Base-by-base conservation (phyloP, 2,797 vertebrate species). In the Lagodon rhomboides region DNA sequence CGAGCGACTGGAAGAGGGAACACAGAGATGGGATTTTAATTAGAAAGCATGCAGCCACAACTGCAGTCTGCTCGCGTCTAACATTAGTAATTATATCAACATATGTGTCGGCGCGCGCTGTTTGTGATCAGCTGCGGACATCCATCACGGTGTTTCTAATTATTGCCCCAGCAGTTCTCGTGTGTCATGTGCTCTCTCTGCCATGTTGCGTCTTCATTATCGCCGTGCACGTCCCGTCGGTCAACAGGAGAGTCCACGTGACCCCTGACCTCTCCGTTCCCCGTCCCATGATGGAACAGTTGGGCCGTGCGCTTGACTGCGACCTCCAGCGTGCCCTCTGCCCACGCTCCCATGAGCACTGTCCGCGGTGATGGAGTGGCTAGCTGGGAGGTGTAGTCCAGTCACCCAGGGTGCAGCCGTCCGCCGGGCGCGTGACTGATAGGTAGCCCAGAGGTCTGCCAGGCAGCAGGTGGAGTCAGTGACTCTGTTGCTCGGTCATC, bases 351-450 rank as follows among this genome's bases (percentile, higher is more conserved):
- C 43, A 3, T 3, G 5, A 78, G 75, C 49, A 41, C 85, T 87
- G 90, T 92, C 86, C 56, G 50, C 69, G 2, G 73, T 92, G 86
- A 93, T 83, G 18, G 89, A 92, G 87, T 81, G 91, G 78, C 85
- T 77, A 58, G 71, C 79, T 80, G 72, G 81, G 83, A 82, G 80
- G 75, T 78, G 82, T 75, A 55, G 81, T 85, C 85, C 82, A 67
- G 77, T 87, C 74, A 75, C 18, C 68, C 41, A 34, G 72, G 66
- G 55, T 80, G 81, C 77, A 3, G 80, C 68, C 27, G 27, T 81
- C 59, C 41, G 0, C 79, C 59, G 50, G 80, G 34, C 62, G 64
- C 30, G 30, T 91, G 92, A 91, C 64, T 86, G 92, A 93, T 91
- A 49, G 83, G 70, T 38, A 54, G 87, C 83, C 72, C 82, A 62